Evolutionary conservation across 2,113 vertebrate species (phyloP), one percentile per base, ranked within the genome.

Genomic region (Takifugu bimaculatus): DNA sequence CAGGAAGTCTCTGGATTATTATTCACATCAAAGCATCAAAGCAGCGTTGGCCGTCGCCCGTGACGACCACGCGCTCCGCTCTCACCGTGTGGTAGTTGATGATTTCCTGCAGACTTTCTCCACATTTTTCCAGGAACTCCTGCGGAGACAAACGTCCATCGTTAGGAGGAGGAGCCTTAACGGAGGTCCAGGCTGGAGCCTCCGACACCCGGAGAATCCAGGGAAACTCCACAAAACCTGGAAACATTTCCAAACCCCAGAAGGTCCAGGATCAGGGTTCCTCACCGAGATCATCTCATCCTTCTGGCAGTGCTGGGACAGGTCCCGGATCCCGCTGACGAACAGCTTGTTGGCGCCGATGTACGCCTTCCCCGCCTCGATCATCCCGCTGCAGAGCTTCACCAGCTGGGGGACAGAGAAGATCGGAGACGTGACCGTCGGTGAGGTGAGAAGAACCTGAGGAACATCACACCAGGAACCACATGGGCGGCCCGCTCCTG

Each of bases 31-130:
- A 20, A 20, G 20, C 20, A 20, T 20, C 20, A 20, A 20, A 20
- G 20, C 20, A 20, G 20, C 20, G 20, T 20, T 20, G 20, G 20
- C 20, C 20, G 20, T 20, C 20, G 20, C 20, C 20, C 20, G 20
- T 20, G 20, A 20, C 20, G 20, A 20, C 20, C 20, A 20, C 20
- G 20, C 20, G 20, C 20, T 20, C 20, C 20, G 20, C 20, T 20
- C 92, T 87, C 78, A 99, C 97, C 93, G 96, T 98, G 89, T 99
- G 96, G 72, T 96, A 97, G 91, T 96, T 98, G 73, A 95, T 93
- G 89, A 97, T 96, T 82, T 99, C 97, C 85, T 99, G 97, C 43
- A 99, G 92, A 72, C 95, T 96, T 81, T 96, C 95, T 13, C 95
- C 93, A 5, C 95, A 99, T 74, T 97, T 94, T 78, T 97, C 94